phyloP scores from a whole-genome alignment of 2,797 vertebrate species.

The Odontamblyopus lacepedii region DNA sequence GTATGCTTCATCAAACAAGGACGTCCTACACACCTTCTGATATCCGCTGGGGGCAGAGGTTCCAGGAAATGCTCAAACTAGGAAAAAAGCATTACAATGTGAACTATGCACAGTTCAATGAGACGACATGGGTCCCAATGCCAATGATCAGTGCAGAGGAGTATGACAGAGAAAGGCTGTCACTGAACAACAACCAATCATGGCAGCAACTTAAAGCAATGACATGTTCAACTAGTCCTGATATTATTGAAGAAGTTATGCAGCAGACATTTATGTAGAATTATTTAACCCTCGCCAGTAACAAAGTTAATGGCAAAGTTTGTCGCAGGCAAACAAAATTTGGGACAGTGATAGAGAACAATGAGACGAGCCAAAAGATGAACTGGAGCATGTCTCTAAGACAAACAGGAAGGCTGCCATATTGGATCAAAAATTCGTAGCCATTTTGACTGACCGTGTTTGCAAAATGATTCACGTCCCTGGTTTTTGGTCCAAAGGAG shows the following conservation, averaged over 20 bases:
- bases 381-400: no score
- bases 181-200: constrained; percentile 1
- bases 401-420: no score
- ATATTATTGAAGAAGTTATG: constrained; percentile 32
- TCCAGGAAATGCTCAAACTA: constrained; percentile 85
- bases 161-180: constrained; percentile 56
- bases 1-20: constrained; percentile 92
- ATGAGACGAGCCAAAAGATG: no score
- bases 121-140: constrained; percentile 84
- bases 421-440: no score
- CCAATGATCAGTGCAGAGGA: constrained; percentile 87
- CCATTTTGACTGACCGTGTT: no score
- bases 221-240: not conserved
- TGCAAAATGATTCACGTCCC: no score
- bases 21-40: constrained; percentile 88
- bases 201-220: not conserved
- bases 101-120: constrained; percentile 89
- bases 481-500: no score
- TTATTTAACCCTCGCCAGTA: no score
- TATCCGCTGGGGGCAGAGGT: constrained; percentile 92
- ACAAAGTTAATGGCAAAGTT: no score
- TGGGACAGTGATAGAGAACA: no score
- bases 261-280: constrained; percentile 59
- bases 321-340: no score
- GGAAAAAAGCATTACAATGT: constrained; percentile 87